A percentile compares a stretch with the other conserved stretches of the same genome.
Evolutionary conservation across 2,113 vertebrate genomes (phyloP).

Genomic region (Oncorhynchus tshawytscha): DNA sequence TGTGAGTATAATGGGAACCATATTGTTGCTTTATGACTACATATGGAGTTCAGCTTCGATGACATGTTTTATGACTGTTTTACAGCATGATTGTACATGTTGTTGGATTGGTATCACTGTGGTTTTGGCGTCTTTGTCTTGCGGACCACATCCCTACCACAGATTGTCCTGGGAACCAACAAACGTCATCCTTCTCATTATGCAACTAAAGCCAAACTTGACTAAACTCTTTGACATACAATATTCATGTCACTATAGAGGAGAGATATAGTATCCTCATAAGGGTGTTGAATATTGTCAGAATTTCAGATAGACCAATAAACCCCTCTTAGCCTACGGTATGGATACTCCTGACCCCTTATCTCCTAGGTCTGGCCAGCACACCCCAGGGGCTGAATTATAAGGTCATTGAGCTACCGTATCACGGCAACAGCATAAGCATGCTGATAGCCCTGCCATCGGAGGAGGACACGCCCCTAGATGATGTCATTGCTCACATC

Average conservation of each 20-base stretch:
- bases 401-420: constrained; percentile 88
- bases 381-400: constrained; percentile 86
- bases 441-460: constrained; percentile 88
- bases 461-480: constrained; percentile 77
- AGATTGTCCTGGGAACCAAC: background rate
- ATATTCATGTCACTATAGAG: background rate
- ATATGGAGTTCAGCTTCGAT: background rate
- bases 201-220: background rate
- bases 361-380: constrained; percentile 76
- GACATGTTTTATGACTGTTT: constrained; percentile 2
- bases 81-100: background rate
- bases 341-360: background rate
- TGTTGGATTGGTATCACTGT: background rate
- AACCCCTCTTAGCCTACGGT: background rate
- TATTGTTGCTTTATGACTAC: background rate
- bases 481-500: constrained; percentile 85
- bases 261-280: background rate
- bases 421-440: constrained; percentile 86
- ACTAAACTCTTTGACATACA: background rate
- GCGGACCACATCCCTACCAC: background rate
- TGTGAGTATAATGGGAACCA: background rate
- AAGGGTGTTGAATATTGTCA: background rate
- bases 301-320: background rate
- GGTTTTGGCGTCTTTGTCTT: background rate
- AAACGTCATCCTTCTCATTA: background rate